A percentile compares a stretch with the other conserved stretches of the same genome.
Conservation (phyloP, 2,113 vertebrate species). For the Vulpes ferrilata region DNA sequence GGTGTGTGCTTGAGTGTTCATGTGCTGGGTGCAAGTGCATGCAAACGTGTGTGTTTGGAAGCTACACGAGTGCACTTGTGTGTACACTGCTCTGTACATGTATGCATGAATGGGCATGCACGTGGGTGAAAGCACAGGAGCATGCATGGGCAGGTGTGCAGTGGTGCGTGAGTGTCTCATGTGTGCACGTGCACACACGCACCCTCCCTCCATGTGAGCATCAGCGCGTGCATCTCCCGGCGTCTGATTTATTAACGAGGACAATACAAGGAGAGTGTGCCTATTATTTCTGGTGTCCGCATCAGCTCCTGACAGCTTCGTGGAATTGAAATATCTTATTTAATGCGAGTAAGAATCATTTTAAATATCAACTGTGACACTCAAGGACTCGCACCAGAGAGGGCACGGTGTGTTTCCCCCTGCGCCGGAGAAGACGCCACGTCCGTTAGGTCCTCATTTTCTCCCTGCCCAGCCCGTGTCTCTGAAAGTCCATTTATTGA, state of each 20-base stretch:
- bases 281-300: conserved; percentile 85
- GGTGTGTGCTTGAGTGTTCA: accelerated
- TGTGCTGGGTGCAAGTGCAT: not conserved
- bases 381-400: conserved; percentile 87
- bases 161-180: accelerated
- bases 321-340: conserved; percentile 89
- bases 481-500: conserved; percentile 53
- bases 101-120: not conserved
- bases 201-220: not conserved
- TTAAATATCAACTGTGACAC: conserved; percentile 88
- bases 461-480: not conserved
- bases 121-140: not conserved
- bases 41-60: not conserved
- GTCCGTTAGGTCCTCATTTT: conserved; percentile 10
- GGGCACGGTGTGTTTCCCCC: conserved; percentile 65
- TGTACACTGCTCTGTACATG: not conserved
- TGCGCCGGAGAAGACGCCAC: not conserved
- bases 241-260: conserved; percentile 86
- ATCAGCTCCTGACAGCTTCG: conserved; percentile 87
- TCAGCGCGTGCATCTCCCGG: not conserved
- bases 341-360: conserved; percentile 87
- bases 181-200: accelerated
- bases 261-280: conserved; percentile 86
- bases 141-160: not conserved
- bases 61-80: not conserved